Evolutionary conservation across 2,888 invertebrate species (phyloP).

Genomic region (Parasteatoda lunata): DNA sequence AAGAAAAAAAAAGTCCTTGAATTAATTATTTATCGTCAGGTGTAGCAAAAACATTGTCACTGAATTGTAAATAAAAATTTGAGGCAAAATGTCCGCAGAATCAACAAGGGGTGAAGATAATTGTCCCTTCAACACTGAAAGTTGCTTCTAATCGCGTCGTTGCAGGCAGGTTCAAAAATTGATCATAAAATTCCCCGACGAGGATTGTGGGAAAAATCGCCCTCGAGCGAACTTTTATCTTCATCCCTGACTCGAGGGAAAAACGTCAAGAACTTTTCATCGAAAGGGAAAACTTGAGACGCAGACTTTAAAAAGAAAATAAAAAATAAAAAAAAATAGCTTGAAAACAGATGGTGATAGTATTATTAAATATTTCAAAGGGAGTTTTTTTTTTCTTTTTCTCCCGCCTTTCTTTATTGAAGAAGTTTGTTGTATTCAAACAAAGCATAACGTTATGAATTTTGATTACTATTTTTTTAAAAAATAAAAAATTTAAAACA

Average conservation of each 20-base stretch:
- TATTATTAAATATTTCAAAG: slow-evolving; percentile 3
- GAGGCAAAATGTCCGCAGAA: neutral
- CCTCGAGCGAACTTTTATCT: neutral
- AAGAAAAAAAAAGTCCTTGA: too few species aligned
- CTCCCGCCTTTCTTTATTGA: neutral
- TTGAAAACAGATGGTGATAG: slow-evolving; percentile 3
- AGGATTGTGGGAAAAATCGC: neutral
- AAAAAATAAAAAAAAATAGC: neutral
- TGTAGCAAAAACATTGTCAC: too few species aligned
- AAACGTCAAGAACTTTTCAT: neutral
- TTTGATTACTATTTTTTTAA: too few species aligned
- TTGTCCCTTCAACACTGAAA: neutral
- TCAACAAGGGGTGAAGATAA: slow-evolving; percentile 5
- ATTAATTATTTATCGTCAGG: too few species aligned
- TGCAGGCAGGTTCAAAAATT: slow-evolving; percentile 2
- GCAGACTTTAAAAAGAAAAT: neutral
- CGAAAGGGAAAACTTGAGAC: neutral
- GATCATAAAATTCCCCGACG: neutral
- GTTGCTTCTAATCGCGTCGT: slow-evolving; percentile 5
- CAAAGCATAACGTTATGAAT: too few species aligned
- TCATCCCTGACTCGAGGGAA: neutral
- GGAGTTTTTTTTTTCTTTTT: neutral
- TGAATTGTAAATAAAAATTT: neutral
- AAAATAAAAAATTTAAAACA: too few species aligned
- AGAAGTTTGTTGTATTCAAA: too few species aligned